Percentiles rank a stretch among this genome's conserved stretches.
Conservation (phyloP, 2,888 invertebrate genomes). For the Drosophila aldrichi region DNA sequence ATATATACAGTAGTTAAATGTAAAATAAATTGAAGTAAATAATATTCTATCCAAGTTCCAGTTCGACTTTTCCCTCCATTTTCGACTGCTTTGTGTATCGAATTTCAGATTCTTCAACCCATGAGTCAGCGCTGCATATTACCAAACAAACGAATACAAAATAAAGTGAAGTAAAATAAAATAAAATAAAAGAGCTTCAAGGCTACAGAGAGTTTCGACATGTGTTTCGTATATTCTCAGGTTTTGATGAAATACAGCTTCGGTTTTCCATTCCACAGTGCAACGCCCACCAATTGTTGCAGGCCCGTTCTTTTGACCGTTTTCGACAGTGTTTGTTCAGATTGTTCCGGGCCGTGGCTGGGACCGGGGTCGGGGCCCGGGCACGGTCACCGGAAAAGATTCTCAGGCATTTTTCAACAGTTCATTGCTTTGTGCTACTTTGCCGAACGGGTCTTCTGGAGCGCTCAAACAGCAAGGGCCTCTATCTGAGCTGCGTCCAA, state of each 20-base stretch:
- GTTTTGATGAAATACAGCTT: conserved; percentile 18
- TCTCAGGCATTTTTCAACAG: conserved; percentile 75
- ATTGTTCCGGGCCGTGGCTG: conserved; percentile 33
- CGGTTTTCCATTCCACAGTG: conserved; percentile 31
- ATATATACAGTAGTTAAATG: background rate
- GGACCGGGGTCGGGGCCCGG: conserved; percentile 34
- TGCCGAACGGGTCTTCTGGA: conserved; percentile 65
- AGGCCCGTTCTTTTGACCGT: conserved; percentile 37
- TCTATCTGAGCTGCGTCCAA: conserved; percentile 34
- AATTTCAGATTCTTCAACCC: conserved; percentile 13
- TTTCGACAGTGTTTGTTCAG: conserved; percentile 61
- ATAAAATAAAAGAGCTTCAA: background rate
- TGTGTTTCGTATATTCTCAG: conserved; percentile 17
- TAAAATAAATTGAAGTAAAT: background rate
- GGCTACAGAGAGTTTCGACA: conserved; percentile 13
- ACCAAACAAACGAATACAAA: background rate
- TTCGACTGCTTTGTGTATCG: conserved; percentile 7
- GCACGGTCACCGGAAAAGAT: conserved; percentile 67
- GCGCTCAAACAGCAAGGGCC: conserved; percentile 59
- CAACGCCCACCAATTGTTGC: conserved; percentile 63
- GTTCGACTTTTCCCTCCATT: background rate
- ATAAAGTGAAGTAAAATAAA: background rate
- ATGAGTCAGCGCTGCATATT: background rate
- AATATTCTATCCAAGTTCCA: no score
- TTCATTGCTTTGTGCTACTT: conserved; percentile 79